These are phyloP conservation scores for Sesia bembeciformis DNA, from an alignment of 2,888 invertebrate genomes.

Conservation along the genomic window DNA sequence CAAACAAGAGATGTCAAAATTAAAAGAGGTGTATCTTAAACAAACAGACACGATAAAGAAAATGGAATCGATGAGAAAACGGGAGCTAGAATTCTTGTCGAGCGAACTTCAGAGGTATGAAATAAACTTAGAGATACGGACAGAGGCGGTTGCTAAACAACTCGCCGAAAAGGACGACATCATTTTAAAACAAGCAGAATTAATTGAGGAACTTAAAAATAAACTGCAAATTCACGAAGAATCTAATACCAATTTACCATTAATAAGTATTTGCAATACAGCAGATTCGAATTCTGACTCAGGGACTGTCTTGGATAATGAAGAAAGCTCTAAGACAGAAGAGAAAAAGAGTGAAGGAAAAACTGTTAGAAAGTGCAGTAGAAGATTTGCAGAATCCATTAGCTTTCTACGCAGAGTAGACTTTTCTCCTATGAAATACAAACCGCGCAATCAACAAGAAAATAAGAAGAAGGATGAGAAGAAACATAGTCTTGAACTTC, in stretches of 20 bases:
- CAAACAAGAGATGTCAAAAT: constrained; percentile 54
- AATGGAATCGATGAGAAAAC: constrained; percentile 56
- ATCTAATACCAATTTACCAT: constrained; percentile 29
- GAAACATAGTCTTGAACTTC: constrained; percentile 48
- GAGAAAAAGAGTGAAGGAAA: constrained; percentile 43
- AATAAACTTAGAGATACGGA: constrained; percentile 51
- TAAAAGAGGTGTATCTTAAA: constrained; percentile 49
- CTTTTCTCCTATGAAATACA: constrained; percentile 66
- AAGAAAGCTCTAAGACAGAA: constrained; percentile 41
- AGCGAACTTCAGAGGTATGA: constrained; percentile 63
- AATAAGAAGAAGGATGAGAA: constrained; percentile 56
- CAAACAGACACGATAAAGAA: constrained; percentile 56
- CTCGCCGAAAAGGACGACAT: constrained; percentile 55
- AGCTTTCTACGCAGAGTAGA: constrained; percentile 62
- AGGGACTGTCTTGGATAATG: constrained; percentile 57
- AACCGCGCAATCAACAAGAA: constrained; percentile 43
- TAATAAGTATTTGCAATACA: constrained; percentile 34
- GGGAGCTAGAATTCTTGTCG: constrained; percentile 60
- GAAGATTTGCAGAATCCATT: constrained; percentile 61
- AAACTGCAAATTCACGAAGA: constrained; percentile 36
- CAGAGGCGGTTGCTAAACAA: constrained; percentile 52
- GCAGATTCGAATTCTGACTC: constrained; percentile 67
- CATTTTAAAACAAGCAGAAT: constrained; percentile 46
- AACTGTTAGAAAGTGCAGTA: constrained; percentile 52
- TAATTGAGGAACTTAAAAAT: constrained; percentile 49